A percentile compares a stretch with the other conserved stretches of the same genome.
phyloP scores from a whole-genome alignment of 1,140 invertebrate species.

The Thereuonema tuberculata region DNA sequence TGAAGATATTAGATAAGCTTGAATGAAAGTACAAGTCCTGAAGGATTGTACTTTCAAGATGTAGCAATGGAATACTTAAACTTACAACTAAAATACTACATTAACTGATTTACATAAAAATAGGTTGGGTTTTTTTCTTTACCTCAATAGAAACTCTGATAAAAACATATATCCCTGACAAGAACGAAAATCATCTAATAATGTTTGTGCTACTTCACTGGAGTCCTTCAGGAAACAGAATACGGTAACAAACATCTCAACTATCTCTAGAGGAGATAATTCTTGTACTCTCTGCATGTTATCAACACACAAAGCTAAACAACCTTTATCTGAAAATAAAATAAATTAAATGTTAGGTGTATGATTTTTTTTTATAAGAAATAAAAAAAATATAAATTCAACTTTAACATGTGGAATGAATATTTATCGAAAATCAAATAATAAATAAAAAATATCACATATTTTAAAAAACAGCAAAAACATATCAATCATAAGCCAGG shows the following conservation, averaged over 20 bases:
- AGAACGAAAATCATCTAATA: constrained; percentile 88
- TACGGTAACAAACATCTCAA: constrained; percentile 96
- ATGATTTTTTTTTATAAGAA: too few species aligned
- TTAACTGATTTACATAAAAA: too few species aligned
- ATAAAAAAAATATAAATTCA: constrained; percentile 13
- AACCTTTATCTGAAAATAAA: constrained; percentile 70
- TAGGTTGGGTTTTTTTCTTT: constrained; percentile 13
- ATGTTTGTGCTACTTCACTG: constrained; percentile 84
- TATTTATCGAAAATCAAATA: too few species aligned
- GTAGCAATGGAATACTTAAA: too few species aligned
- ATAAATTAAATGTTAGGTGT: constrained; percentile 2
- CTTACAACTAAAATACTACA: too few species aligned
- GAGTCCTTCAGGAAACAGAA: constrained; percentile 98
- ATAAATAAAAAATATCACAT: too few species aligned
- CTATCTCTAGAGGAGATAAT: constrained; percentile 83
- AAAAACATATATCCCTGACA: constrained; percentile 91
- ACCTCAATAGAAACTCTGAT: constrained; percentile 88
- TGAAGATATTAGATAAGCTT: not conserved
- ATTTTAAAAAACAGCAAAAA: too few species aligned
- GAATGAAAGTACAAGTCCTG: not conserved
- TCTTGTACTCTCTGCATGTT: constrained; percentile 87
- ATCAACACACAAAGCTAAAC: constrained; percentile 85
- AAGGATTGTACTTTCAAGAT: too few species aligned
- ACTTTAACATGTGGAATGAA: too few species aligned
- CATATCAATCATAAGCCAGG: too few species aligned